Conservation (phyloP, 1,140 invertebrate genomes). For the Bombus huntii region DNA sequence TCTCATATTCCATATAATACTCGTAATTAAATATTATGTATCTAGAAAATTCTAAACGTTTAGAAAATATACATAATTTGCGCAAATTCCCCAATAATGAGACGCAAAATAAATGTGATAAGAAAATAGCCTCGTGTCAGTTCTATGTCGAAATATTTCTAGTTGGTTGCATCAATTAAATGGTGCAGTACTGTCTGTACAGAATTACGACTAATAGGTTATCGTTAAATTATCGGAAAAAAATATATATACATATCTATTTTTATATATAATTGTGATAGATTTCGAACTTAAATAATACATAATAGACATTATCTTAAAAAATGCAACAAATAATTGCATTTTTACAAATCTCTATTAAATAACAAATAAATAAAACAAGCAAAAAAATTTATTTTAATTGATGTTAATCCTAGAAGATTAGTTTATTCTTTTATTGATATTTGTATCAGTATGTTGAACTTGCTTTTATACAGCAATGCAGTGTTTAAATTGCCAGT, state of each 20-base stretch:
- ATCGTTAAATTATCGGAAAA: not conserved
- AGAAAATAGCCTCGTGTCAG: not conserved
- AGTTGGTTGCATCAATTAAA: not conserved
- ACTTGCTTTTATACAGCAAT: not conserved
- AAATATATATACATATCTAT: not conserved
- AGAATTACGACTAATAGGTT: not conserved
- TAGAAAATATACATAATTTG: not conserved
- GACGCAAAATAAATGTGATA: not conserved
- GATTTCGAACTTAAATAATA: constrained; percentile 2
- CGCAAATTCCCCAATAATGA: no score
- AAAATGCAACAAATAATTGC: not conserved
- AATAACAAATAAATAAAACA: not conserved
- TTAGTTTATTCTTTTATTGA: not conserved
- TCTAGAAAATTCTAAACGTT: not conserved
- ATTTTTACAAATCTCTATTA: not conserved
- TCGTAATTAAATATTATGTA: no score
- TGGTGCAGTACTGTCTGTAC: not conserved
- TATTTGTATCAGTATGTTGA: not conserved
- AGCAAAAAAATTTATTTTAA: not conserved
- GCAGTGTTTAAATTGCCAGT: not conserved
- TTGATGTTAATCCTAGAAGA: not conserved
- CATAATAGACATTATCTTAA: not conserved
- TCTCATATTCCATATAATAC: not conserved
- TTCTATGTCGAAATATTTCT: constrained; percentile 2
- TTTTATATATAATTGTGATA: not conserved